Evolutionary conservation across 2,797 vertebrate species (phyloP).

Genomic region (Thalassophryne amazonica): DNA sequence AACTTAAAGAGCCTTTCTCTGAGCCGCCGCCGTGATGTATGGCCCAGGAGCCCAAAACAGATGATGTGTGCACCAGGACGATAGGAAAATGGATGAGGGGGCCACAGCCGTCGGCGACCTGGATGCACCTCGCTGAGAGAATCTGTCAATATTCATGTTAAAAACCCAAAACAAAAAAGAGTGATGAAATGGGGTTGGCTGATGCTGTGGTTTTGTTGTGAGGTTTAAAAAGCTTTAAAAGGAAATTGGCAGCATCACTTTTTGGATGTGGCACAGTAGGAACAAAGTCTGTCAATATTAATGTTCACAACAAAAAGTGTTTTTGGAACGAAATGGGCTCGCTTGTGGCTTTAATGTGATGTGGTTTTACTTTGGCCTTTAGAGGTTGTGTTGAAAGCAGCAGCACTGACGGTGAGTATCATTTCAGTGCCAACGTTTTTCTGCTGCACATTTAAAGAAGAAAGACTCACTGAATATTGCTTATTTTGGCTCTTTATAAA

Average conservation of each 20-base stretch:
- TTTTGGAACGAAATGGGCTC: neutral
- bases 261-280: neutral
- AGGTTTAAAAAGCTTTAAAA: slow-evolving; percentile 22
- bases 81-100: slow-evolving; percentile 40
- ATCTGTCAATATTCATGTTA: slow-evolving; percentile 44
- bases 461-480: slow-evolving; percentile 3
- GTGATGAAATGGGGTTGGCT: slow-evolving; percentile 13
- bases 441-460: neutral
- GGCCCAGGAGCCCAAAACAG: slow-evolving; percentile 40
- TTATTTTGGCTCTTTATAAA: slow-evolving; percentile 5
- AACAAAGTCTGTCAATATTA: slow-evolving; percentile 32
- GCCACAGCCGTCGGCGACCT: neutral
- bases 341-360: neutral
- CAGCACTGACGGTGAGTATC: neutral
- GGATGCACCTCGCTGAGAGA: slow-evolving; percentile 26
- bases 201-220: slow-evolving; percentile 17
- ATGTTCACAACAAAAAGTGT: slow-evolving; percentile 10
- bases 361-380: neutral
- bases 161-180: slow-evolving; percentile 19
- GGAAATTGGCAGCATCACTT: neutral
- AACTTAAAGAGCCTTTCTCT: slow-evolving; percentile 64
- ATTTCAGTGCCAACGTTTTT: neutral
- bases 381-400: neutral
- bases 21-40: slow-evolving; percentile 59
- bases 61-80: slow-evolving; percentile 58